phyloP scores from a whole-genome alignment of 2,797 vertebrate species.

The Gallirallus australis region DNA sequence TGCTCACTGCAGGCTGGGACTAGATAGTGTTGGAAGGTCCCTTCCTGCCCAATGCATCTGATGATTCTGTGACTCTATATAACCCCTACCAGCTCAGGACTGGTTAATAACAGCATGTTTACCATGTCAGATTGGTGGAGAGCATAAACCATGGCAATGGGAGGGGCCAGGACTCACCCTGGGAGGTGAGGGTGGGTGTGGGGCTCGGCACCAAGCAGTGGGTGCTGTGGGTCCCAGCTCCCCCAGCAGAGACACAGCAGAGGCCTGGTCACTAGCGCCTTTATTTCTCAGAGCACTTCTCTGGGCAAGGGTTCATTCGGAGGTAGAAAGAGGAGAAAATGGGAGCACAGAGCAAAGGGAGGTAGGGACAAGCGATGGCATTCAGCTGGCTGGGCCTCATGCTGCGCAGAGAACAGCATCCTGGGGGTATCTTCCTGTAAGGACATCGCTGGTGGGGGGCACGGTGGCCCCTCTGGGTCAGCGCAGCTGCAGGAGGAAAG shows the following conservation, averaged over 20 bases:
- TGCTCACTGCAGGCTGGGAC: too few relatives aligned
- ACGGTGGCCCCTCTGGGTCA: neutral
- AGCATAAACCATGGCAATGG: neutral
- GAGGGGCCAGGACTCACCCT: neutral
- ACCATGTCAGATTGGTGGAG: neutral
- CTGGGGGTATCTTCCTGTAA: too few relatives aligned
- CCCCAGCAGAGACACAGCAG: neutral
- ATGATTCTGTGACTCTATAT: neutral
- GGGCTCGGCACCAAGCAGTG: too few relatives aligned
- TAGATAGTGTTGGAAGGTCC: too few relatives aligned
- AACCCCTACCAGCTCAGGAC: rapidly evolving
- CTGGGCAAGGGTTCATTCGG: too few relatives aligned
- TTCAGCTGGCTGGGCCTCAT: rapidly evolving
- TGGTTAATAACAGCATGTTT: rapidly evolving
- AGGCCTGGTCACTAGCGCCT: neutral
- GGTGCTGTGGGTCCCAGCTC: too few relatives aligned
- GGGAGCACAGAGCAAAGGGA: neutral
- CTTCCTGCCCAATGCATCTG: too few relatives aligned
- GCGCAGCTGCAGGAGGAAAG: neutral
- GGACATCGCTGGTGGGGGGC: too few relatives aligned
- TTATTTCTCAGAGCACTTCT: neutral
- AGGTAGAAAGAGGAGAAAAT: rapidly evolving
- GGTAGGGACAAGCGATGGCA: rapidly evolving
- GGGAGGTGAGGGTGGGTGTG: neutral
- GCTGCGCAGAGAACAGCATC: rapidly evolving